Base-by-base conservation (phyloP, 2,113 vertebrate species). In the Thunnus thynnus region DNA sequence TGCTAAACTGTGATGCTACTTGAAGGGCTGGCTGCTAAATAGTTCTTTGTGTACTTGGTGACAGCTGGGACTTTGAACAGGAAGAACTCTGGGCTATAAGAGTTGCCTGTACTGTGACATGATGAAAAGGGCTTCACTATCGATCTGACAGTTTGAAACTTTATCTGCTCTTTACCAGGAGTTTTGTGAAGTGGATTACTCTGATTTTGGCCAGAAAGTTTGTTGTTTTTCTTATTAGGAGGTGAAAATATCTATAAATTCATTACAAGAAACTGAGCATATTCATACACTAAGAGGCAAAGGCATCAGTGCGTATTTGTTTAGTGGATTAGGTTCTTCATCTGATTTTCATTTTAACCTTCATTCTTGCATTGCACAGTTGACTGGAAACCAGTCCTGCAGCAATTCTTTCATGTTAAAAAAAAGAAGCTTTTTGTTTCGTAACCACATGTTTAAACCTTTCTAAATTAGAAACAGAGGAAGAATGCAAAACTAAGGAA, bases 11-110 rank as follows among this genome's bases (percentile, higher is more conserved):
- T 92, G 94, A 94, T 94, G 94, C 94, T 94, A 95, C 90, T 93
- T 94, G 93, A 95, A 93, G 92, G 92, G 91, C 91, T 95, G 94
- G 92, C 90, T 93, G 92, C 92, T 96, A 95, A 96, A 95, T 95
- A 94, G 91, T 94, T 95, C 88, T 95, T 94, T 94, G 93, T 95
- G 94, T 95, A 94, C 92, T 94, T 86, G 92, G 89, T 94, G 94
- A 94, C 90, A 92, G 92, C 90, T 86, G 94, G 91, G 94, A 93
- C 91, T 94, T 93, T 93, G 91, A 94, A 91, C 91, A 94, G 94
- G 92, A 95, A 94, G 76, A 87, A 87, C 94, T 93, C 88, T 84
- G 87, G 92, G 91, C 92, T 90, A 85, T 81, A 89, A 91, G 89
- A 90, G 82, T 86, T 91, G 83, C 76, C 84, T 83, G 88, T 83